Percentiles rank a stretch among this genome's conserved stretches.
Evolutionary conservation across 2,888 invertebrate genomes (phyloP).

Genomic region (Agrochola circellaris): DNA sequence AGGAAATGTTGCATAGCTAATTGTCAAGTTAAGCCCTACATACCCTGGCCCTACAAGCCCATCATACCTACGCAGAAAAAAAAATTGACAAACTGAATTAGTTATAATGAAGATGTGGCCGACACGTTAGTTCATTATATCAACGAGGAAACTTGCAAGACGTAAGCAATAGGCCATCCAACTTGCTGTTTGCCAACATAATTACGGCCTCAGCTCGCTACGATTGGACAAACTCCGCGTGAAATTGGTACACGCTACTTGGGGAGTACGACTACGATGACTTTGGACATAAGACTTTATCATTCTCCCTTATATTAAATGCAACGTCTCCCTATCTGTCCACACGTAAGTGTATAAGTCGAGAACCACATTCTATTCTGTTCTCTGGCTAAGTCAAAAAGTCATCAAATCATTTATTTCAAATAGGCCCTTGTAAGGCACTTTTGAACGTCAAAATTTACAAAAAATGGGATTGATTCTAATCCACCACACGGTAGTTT

Average conservation of each 20-base stretch:
- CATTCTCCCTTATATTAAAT: too few species aligned
- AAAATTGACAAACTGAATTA: constrained; percentile 9
- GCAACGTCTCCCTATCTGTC: neutral
- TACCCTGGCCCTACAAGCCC: too few species aligned
- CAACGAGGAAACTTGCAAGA: constrained; percentile 67
- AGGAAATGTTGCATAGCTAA: too few species aligned
- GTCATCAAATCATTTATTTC: too few species aligned
- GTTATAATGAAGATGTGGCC: constrained; percentile 15
- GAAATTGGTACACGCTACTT: constrained; percentile 82
- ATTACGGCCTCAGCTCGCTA: constrained; percentile 77
- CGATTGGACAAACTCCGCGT: constrained; percentile 78
- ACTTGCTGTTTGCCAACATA: constrained; percentile 81
- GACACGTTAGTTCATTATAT: constrained; percentile 68
- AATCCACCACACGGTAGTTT: too few species aligned
- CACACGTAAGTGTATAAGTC: too few species aligned
- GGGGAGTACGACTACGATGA: constrained; percentile 45
- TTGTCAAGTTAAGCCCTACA: too few species aligned
- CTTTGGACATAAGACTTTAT: constrained; percentile 28
- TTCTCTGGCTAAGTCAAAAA: too few species aligned
- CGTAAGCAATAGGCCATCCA: constrained; percentile 64
- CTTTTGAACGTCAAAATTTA: too few species aligned
- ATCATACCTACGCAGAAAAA: neutral
- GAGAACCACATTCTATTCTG: too few species aligned
- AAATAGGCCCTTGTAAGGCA: too few species aligned
- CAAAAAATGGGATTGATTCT: too few species aligned